Conservation (phyloP, 2,113 vertebrate genomes). For the Perca schrenkii region DNA sequence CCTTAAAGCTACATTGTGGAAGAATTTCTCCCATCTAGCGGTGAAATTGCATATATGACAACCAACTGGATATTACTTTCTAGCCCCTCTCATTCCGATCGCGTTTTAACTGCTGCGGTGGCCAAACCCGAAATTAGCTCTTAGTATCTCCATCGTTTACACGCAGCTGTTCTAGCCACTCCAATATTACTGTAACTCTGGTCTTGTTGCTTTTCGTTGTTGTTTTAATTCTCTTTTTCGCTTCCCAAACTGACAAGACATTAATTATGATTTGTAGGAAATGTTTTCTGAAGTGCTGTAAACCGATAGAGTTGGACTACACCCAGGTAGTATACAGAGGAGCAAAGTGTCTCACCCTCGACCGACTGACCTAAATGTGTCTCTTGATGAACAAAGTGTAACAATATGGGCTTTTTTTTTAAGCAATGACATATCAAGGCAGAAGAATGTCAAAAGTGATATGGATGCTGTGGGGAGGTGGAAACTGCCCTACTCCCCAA, state of each 20-base stretch:
- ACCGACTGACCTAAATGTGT: background rate
- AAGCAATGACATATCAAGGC: background rate
- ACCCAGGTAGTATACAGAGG: background rate
- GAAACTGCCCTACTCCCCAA: background rate
- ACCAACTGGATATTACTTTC: too few species aligned
- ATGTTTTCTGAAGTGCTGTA: conserved; percentile 10
- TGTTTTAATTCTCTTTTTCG: too few species aligned
- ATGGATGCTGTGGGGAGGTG: conserved; percentile 11
- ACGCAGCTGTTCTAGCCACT: too few species aligned
- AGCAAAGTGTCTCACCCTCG: background rate
- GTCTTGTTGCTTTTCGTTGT: too few species aligned
- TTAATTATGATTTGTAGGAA: conserved; percentile 13
- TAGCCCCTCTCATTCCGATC: too few species aligned
- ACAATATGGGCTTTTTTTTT: background rate
- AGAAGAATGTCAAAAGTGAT: conserved; percentile 22
- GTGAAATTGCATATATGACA: too few species aligned
- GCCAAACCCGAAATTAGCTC: too few species aligned
- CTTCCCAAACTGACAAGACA: background rate
- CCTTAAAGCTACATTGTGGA: background rate
- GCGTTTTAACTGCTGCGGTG: too few species aligned
- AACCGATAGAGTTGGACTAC: background rate
- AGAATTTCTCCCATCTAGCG: too few species aligned
- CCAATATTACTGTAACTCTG: too few species aligned
- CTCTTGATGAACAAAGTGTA: background rate
- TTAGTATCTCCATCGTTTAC: too few species aligned